Conservation (phyloP, 64 coral and sea anemone species). For the Porites lutea region DNA sequence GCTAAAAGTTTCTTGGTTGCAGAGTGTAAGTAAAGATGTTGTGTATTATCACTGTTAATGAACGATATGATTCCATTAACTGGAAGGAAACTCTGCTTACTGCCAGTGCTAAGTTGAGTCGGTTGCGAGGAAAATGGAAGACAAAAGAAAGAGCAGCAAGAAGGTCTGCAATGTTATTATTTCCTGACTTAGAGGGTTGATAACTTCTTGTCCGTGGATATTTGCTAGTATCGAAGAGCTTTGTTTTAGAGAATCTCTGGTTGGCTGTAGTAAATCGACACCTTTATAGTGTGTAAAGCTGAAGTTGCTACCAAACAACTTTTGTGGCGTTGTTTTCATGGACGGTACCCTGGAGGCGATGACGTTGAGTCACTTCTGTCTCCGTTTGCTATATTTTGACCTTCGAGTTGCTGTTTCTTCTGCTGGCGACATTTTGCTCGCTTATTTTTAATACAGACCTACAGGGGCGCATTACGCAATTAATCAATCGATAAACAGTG, state of each 20-base stretch:
- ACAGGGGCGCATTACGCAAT: not conserved
- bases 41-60: no score
- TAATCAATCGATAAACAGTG: not conserved
- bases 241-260: conserved; percentile 7
- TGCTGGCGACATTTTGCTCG: conserved; percentile 71
- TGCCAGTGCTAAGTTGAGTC: not conserved
- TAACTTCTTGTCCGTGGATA: conserved; percentile 11
- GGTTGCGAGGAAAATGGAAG: not conserved
- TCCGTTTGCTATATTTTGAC: conserved; percentile 8
- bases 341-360: conserved; percentile 1
- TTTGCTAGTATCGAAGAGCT: not conserved
- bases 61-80: not conserved
- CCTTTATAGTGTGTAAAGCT: not conserved
- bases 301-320: not conserved
- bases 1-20: not conserved
- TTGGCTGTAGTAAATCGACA: conserved; percentile 6
- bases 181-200: not conserved
- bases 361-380: conserved; percentile 25
- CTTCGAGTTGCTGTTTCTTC: conserved; percentile 44
- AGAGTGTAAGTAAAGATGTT: not conserved
- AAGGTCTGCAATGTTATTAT: conserved; percentile 7
- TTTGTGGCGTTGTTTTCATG: not conserved
- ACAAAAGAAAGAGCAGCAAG: not conserved
- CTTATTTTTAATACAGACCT: conserved; percentile 77
- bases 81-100: not conserved